Conservation (phyloP, 2,797 vertebrate genomes). For the Steatocranus sp. region DNA sequence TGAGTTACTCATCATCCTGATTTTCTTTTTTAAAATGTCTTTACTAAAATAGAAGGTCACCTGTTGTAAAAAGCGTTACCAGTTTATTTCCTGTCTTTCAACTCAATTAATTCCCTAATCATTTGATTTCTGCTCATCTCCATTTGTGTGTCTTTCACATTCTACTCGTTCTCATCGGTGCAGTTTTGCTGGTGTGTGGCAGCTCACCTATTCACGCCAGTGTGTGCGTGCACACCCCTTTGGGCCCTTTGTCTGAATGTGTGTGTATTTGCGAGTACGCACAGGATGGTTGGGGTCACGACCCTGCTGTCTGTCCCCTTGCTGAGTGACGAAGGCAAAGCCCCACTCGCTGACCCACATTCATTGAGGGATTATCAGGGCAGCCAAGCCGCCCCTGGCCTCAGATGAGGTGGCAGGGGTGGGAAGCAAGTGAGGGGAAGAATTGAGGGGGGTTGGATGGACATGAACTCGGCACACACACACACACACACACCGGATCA, state of each 20-base stretch:
- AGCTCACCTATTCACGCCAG: conserved; percentile 16
- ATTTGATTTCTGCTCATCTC: background rate
- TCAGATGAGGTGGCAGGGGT: conserved; percentile 13
- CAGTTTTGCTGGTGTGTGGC: conserved; percentile 7
- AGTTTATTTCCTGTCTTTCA: background rate
- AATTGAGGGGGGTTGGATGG: background rate
- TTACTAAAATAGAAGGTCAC: background rate
- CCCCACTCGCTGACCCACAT: conserved; percentile 69
- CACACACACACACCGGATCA: background rate
- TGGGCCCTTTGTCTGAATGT: conserved; percentile 19
- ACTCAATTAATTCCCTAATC: background rate
- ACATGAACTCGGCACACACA: conserved; percentile 18
- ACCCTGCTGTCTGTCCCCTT: conserved; percentile 62
- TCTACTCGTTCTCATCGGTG: background rate
- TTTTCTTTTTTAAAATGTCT: background rate
- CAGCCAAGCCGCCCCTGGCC: conserved; percentile 48
- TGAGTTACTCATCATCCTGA: background rate
- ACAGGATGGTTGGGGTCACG: conserved; percentile 40
- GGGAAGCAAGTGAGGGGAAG: background rate
- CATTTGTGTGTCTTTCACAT: background rate
- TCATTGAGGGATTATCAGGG: conserved; percentile 64
- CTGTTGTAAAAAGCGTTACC: background rate
- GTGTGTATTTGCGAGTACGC: background rate
- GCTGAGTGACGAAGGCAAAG: conserved; percentile 60
- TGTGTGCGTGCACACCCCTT: background rate